These are phyloP conservation scores for Porites cylindrica DNA, from an alignment of 92 coral and sea anemone genomes.

Conservation along the genomic window DNA sequence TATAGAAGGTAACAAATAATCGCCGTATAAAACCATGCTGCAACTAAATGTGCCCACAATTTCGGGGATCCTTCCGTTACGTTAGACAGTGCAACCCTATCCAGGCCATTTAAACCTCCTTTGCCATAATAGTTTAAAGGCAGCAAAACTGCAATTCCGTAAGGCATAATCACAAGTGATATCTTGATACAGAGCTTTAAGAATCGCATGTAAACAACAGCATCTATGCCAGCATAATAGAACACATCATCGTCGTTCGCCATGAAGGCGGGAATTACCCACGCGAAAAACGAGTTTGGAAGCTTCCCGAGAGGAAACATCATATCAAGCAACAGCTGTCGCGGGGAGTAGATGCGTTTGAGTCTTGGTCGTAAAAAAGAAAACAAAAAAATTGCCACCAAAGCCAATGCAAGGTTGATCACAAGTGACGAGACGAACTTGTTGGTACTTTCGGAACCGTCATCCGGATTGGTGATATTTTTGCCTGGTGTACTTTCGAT, in stretches of 20 bases:
- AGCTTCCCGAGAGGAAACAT: constrained; percentile 81
- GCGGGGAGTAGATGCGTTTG: constrained; percentile 89
- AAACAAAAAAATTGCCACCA: constrained; percentile 73
- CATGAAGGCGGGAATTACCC: constrained; percentile 91
- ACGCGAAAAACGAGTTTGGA: constrained; percentile 86
- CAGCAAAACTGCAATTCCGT: constrained; percentile 84
- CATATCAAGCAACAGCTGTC: constrained; percentile 82
- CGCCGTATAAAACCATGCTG: constrained; percentile 87
- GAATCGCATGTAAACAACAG: constrained; percentile 87
- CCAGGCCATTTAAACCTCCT: constrained; percentile 58
- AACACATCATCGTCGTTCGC: constrained; percentile 89
- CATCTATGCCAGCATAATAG: constrained; percentile 91
- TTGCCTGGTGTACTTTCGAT: constrained; percentile 7
- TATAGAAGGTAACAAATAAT: constrained; percentile 84
- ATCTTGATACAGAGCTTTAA: constrained; percentile 80
- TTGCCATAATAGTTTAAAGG: constrained; percentile 90
- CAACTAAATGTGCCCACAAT: constrained; percentile 93
- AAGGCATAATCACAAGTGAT: constrained; percentile 84
- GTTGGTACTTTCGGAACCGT: constrained; percentile 65
- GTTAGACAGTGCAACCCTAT: constrained; percentile 83
- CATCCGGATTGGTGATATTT: constrained; percentile 3
- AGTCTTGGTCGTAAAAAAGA: constrained; percentile 82
- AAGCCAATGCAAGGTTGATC: constrained; percentile 72
- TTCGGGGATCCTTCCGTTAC: constrained; percentile 55
- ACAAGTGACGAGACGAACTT: constrained; percentile 78